Evolutionary conservation across 92 coral and sea anemone genomes (phyloP), one percentile per base, ranked within the genome.

Genomic region (Meandrina meandrites): DNA sequence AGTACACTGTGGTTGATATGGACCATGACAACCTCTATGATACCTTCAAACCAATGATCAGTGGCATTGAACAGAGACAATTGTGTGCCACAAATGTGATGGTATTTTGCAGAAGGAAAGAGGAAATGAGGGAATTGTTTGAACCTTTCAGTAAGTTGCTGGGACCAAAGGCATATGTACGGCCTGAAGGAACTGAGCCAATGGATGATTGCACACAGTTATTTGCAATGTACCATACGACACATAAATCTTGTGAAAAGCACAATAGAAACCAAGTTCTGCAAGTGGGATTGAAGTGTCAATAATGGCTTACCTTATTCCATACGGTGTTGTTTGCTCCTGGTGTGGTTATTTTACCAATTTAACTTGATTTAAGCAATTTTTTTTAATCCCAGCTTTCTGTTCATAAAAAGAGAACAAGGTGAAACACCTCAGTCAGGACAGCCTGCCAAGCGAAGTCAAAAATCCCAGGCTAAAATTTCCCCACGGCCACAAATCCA

Each of bases 161-260:
- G 86, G 88, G 0, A 12, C 50, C 37, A 79, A 90, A 40, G 82
- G 76, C 30, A 21, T 90, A 90, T 70, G 2, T 5, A 16, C 51
- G 74, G 0, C 93, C 86, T 6, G n/a, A 80, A 0, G 88, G 85
- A 1, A 12, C 24, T 11, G 93, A 87, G 58, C 93, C 86, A 34
- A 4, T 9, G 15, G 91, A 91, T 82, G 88, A 91, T n/a, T 47
- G 83, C 2, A 82, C 87, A 30, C 70, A 75, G 8, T 24, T 91
- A 16, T 91, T 87, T 78, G 86, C 91, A 0, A 87, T 87, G 93
- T 91, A 91, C 34, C 90, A 90, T 50, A 89, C 86, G 64, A 90
- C 92, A 5, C 89, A 90, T 62, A n/a, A 37, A 60, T 0, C 60
- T 90, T 16, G 87, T 90, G 2, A 90, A 86, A 58, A 45, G n/a